Percentiles rank a stretch among this genome's conserved stretches.
phyloP scores from a whole-genome alignment of 1,140 invertebrate genomes.

The Diabrotica undecimpunctata region DNA sequence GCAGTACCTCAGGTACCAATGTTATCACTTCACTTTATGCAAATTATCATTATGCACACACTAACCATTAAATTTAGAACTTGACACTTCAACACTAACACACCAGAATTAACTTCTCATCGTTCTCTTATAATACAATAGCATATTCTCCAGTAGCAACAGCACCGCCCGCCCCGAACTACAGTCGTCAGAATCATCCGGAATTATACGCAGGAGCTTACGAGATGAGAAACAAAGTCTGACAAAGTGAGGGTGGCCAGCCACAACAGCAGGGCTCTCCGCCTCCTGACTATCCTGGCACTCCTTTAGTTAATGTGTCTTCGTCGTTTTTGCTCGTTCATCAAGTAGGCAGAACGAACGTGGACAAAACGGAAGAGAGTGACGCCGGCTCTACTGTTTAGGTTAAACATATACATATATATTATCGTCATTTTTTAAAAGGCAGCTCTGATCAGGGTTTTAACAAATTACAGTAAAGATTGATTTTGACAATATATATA shows the following conservation, averaged over 20 bases:
- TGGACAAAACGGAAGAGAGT: not conserved
- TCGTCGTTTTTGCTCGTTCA: conserved; percentile 25
- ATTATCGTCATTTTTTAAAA: no score
- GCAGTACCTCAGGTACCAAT: no score
- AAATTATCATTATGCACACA: no score
- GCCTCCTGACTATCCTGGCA: conserved; percentile 46
- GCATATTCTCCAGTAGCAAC: conserved; percentile 54
- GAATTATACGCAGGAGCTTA: conserved; percentile 64
- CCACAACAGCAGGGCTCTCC: conserved; percentile 37
- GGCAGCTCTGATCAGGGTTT: no score
- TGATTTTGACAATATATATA: no score
- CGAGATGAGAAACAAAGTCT: conserved; percentile 51
- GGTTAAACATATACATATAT: not conserved
- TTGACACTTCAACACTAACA: conserved; percentile 14
- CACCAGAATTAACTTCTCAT: conserved; percentile 33
- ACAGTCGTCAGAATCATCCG: conserved; percentile 38
- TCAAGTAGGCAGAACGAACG: not conserved
- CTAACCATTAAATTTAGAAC: no score
- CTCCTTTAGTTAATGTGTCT: conserved; percentile 37
- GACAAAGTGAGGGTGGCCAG: conserved; percentile 42
- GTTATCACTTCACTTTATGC: no score
- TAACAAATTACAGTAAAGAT: no score
- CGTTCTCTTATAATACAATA: conserved; percentile 40
- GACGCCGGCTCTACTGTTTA: not conserved
- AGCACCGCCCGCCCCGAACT: conserved; percentile 56